A percentile compares a stretch with the other conserved stretches of the same genome.
These are phyloP conservation scores for Melanotus villosus DNA, from an alignment of 2,888 invertebrate species.

Conservation along the genomic window DNA sequence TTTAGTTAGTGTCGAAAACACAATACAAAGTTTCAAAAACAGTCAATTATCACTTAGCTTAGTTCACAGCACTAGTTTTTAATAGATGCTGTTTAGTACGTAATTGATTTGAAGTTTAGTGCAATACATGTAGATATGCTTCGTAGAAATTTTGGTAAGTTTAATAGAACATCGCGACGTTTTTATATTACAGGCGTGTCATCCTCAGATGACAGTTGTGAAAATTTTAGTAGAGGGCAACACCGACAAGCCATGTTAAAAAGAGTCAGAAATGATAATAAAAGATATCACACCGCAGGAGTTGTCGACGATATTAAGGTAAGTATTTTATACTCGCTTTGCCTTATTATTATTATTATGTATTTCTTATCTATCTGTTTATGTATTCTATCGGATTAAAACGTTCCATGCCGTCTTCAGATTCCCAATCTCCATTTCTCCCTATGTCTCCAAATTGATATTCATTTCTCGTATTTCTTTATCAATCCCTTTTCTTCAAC, in stretches of 20 bases:
- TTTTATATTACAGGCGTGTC: constrained; percentile 62
- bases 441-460: no score
- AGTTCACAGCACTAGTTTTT: constrained; percentile 35
- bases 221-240: constrained; percentile 66
- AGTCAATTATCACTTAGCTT: constrained; percentile 36
- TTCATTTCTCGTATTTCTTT: no score
- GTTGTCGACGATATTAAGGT: constrained; percentile 76
- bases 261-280: constrained; percentile 68
- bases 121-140: neutral
- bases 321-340: constrained; percentile 36
- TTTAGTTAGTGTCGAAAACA: no score
- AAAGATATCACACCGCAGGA: constrained; percentile 77
- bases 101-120: neutral
- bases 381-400: no score
- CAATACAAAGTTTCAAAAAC: constrained; percentile 26
- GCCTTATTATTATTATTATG: neutral
- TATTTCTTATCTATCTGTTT: no score
- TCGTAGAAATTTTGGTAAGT: no score
- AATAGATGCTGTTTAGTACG: constrained; percentile 27
- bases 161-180: no score
- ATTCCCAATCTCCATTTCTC: no score
- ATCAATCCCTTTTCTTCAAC: no score
- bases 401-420: no score
- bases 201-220: constrained; percentile 61
- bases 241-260: constrained; percentile 68